A percentile compares a stretch with the other conserved stretches of the same genome.
phyloP scores from a whole-genome alignment of 2,888 invertebrate species.

The Bellardia bayeri region DNA sequence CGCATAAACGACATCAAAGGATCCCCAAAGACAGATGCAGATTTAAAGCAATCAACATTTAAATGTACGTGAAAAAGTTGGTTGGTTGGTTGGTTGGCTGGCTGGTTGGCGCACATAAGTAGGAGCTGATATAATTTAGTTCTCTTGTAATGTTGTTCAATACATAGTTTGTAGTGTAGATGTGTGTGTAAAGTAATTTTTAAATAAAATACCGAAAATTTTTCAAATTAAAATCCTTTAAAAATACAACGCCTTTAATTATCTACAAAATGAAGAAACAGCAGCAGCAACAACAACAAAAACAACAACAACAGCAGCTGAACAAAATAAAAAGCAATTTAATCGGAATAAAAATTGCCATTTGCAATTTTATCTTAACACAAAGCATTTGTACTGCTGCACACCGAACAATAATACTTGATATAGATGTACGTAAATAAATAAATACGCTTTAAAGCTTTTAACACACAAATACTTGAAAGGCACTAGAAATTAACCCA shows the following conservation, averaged over 20 bases:
- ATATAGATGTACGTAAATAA: conserved; percentile 25
- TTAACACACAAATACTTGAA: background rate
- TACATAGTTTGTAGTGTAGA: background rate
- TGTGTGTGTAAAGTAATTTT: conserved; percentile 28
- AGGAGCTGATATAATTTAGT: conserved; percentile 51
- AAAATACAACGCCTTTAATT: conserved; percentile 64
- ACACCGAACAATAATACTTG: conserved; percentile 38
- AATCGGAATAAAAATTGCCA: conserved; percentile 62
- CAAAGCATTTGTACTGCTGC: conserved; percentile 16
- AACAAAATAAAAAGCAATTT: conserved; percentile 50
- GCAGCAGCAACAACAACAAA: background rate
- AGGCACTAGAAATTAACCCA: conserved; percentile 49
- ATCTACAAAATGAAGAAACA: conserved; percentile 34
- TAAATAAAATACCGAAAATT: conserved; percentile 24
- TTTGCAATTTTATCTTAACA: conserved; percentile 59
- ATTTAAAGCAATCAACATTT: conserved; percentile 63
- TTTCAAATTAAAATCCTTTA: conserved; percentile 57
- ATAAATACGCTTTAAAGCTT: conserved; percentile 20
- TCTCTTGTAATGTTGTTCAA: background rate
- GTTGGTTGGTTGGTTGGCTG: no score
- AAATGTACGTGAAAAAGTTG: conserved; percentile 1
- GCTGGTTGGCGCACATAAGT: background rate
- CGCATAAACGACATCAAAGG: conserved; percentile 7
- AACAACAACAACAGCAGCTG: background rate
- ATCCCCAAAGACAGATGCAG: conserved; percentile 60